Base-by-base conservation (phyloP, 2,888 invertebrate genomes). In the Clivina fossor region DNA sequence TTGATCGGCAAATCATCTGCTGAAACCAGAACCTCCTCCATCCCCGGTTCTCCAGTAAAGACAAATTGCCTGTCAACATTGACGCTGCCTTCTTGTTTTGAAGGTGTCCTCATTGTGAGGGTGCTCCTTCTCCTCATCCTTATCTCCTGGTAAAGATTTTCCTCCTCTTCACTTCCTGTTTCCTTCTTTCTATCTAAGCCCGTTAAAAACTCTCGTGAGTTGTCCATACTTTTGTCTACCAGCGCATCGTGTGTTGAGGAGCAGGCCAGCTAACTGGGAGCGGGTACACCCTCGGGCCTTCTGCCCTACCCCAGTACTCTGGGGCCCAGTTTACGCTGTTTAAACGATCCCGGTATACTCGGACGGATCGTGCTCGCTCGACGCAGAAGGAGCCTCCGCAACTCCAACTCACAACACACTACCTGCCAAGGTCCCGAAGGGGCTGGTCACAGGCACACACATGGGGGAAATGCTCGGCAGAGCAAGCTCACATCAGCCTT, bases 401-500 rank as follows among this genome's bases (percentile, higher is more conserved):
- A n/a, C 30, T 20, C 24, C 11, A 30, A 44, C 32, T 26, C 32
- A 44, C 18, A n/a, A 11, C 53, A 33, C 43, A 51, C 53, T 41
- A 19, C 53, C 43, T 30, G 53, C 43, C 32, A 43, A 53, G 33
- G 53, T 43, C 33, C 53, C 53, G 53, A 33, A n/a, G 43, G 53
- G n/a, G n/a, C 44, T 53, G 53, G 60, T 26, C 46, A 41, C 58
- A 22, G 43, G 32, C 24, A 15, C 37, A 38, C 22, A 24, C 44
- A 37, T 37, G 28, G 13, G 18, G 35, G 19, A 43, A 57, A 58
- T n/a, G 43, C 41, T 60, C 56, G 47, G 57, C 49, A 56, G 59
- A 59, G 59, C 56, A 33, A 49, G 56, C 56, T 59, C 59, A 57
- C 59, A 55, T 47, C 53, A 61, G 54, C 59, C 56, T 22, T 13